phyloP scores from a whole-genome alignment of 2,113 vertebrate genomes.

The Ameiurus melas region DNA sequence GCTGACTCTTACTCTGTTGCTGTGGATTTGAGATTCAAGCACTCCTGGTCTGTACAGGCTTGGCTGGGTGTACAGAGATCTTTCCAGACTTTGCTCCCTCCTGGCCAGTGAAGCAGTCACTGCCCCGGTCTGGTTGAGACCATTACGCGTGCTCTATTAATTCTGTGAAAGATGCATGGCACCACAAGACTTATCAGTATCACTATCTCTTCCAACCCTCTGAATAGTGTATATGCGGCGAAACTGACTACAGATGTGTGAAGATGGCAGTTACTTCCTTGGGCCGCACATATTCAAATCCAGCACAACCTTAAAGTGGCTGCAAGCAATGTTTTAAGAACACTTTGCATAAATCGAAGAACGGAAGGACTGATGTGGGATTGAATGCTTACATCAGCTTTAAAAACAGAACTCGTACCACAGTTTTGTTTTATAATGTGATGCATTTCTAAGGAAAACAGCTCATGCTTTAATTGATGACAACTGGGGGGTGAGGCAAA shows the following conservation, averaged over 20 bases:
- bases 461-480: not conserved
- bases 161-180: not conserved
- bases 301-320: not conserved
- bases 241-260: constrained; percentile 33
- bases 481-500: not conserved
- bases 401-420: not conserved
- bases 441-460: not conserved
- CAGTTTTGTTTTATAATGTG: not conserved
- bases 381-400: not conserved
- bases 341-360: not conserved
- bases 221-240: not conserved
- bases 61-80: not conserved
- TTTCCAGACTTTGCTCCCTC: not conserved
- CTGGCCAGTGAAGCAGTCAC: constrained; percentile 3
- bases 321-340: not conserved
- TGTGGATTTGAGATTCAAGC: not conserved
- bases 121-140: not conserved
- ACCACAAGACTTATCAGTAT: constrained; percentile 7
- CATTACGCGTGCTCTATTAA: not conserved
- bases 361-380: not conserved
- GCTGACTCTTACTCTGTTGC: constrained; percentile 4
- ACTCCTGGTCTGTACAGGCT: not conserved
- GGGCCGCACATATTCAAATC: not conserved
- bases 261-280: constrained; percentile 27
- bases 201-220: constrained; percentile 9